These are phyloP conservation scores for Urophycis tenuis DNA, from an alignment of 2,797 vertebrate genomes.

Conservation along the genomic window DNA sequence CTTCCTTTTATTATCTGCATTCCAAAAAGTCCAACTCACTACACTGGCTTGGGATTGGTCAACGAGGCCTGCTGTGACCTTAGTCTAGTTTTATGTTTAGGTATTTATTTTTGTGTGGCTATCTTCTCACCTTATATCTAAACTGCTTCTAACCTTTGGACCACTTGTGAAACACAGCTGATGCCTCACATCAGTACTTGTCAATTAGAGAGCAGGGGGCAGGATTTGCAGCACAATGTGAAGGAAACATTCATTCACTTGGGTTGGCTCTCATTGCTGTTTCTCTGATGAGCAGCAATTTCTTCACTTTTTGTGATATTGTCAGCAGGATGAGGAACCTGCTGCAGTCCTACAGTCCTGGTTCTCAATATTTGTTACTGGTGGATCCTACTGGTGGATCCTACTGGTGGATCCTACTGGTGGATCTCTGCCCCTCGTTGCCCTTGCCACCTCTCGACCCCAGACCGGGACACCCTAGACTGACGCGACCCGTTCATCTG, in stretches of 20 bases:
- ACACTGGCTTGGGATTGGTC: background rate
- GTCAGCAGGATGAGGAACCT: background rate
- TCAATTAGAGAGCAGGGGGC: background rate
- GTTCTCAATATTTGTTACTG: conserved; percentile 10
- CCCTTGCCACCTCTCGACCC: conserved; percentile 12
- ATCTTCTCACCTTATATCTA: conserved; percentile 1
- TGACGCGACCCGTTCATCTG: conserved; percentile 55
- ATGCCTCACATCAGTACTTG: background rate
- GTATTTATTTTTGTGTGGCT: background rate
- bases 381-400: background rate
- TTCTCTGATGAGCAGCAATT: background rate
- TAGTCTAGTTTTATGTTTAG: background rate
- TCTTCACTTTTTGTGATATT: background rate
- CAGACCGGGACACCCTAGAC: conserved; percentile 30
- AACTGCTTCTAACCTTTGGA: background rate
- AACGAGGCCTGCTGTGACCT: background rate
- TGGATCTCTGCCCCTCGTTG: background rate
- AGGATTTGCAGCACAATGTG: background rate
- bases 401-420: background rate
- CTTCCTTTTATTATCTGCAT: background rate
- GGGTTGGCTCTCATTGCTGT: background rate
- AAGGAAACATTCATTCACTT: background rate
- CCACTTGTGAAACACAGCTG: background rate
- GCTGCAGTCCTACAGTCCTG: background rate
- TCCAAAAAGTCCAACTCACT: background rate